These are phyloP conservation scores for Isaurus tuberculatus DNA, from an alignment of 92 coral and sea anemone species.

Conservation along the genomic window DNA sequence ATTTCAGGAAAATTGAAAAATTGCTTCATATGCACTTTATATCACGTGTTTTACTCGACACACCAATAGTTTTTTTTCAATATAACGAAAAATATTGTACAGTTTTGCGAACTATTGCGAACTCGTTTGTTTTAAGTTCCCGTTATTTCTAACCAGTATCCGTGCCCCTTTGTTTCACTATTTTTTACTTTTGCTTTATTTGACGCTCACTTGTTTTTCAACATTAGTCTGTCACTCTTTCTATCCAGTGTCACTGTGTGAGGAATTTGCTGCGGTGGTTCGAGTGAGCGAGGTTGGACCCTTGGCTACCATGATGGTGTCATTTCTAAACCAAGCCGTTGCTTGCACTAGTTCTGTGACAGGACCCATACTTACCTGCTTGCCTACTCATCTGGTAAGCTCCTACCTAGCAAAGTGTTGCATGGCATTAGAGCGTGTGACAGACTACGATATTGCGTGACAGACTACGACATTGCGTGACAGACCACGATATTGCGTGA, in stretches of 20 bases:
- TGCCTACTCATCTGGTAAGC: constrained; percentile 91
- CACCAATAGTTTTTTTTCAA: too few relatives aligned
- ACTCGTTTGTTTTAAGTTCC: too few relatives aligned
- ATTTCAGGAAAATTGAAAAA: too few relatives aligned
- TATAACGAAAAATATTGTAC: too few relatives aligned
- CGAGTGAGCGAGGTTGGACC: constrained; percentile 89
- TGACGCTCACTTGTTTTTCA: not conserved
- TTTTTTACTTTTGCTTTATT: too few relatives aligned
- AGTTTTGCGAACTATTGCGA: too few relatives aligned
- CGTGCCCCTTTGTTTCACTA: too few relatives aligned
- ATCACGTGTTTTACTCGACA: too few relatives aligned
- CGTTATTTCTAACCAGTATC: too few relatives aligned
- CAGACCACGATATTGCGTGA: not conserved
- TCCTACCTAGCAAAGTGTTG: not conserved
- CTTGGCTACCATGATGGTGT: constrained; percentile 79
- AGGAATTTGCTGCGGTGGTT: constrained; percentile 87
- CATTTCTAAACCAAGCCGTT: constrained; percentile 95
- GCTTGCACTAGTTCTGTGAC: constrained; percentile 68
- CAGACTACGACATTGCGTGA: not conserved
- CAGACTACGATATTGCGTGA: too few relatives aligned
- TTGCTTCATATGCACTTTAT: too few relatives aligned
- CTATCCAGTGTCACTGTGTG: constrained; percentile 80
- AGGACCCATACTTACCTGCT: constrained; percentile 65
- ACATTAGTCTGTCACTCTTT: not conserved
- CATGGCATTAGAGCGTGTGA: too few relatives aligned